Base-by-base conservation (phyloP, 2,888 invertebrate genomes). In the Acholoe squamosa region DNA sequence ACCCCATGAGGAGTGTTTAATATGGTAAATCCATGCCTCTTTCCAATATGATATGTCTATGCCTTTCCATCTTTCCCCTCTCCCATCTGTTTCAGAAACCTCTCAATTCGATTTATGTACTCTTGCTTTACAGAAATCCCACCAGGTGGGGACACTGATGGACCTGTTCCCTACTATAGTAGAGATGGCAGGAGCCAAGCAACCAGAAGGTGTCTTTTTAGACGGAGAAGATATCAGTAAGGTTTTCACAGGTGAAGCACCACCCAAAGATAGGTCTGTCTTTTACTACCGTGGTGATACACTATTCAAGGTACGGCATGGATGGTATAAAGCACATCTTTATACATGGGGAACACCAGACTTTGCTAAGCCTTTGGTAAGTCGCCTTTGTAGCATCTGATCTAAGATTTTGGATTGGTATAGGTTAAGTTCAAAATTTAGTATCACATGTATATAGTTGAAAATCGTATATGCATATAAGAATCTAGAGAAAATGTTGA, bases 261-360 rank as follows among this genome's bases (percentile, higher is more conserved):
- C 88, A 43, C n/a, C 54, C 31, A 77, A 76, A 84, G 76, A 86
- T 77, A 91, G 92, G 71, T 91, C 93, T 0, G 90, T 93, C 31
- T 93, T 92, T 71, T 93, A 92, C 90, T 93, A 93, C 89, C 89
- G 93, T 22, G 93, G 93, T 14, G 91, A 93, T 89, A 91, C 92
- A 0, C 89, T 93, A 76, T 92, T 93, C 77, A 91, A 92, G 33
- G 92, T 92, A 25, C 67, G 93, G 34, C 91, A 92, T 77, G 93
- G 92, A 28, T 76, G 84, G n/a, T 92, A 93, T 77, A 93, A 93
- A 61, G 92, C 92, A 5, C 92, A 93, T 84, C 92, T 91, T 71
- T 93, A 92, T 91, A 92, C 92, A 0, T 93, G 93, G 93, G 92
- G 91, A 51, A 93, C 93, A 5, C 93, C 93, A 7, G 25, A 31